A percentile compares a stretch with the other conserved stretches of the same genome.
phyloP scores from a whole-genome alignment of 2,797 vertebrate genomes.

The Gouania willdenowi region DNA sequence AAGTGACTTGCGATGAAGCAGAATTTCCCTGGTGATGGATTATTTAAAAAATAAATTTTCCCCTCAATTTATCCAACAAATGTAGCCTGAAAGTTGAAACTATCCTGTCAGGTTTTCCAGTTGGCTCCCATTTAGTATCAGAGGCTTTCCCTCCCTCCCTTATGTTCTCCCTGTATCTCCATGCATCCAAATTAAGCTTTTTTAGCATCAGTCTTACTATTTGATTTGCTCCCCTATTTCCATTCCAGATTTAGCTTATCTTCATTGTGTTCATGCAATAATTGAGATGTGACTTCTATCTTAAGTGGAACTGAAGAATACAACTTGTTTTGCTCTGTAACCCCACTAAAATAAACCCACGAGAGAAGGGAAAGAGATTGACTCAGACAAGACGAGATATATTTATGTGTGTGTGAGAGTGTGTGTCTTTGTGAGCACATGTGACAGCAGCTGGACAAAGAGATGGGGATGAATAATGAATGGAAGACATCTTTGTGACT shows the following conservation, averaged over 20 bases:
- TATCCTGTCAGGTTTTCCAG: constrained; percentile 18
- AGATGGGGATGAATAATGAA: constrained; percentile 54
- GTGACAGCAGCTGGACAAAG: constrained; percentile 41
- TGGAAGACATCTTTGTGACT: constrained; percentile 31
- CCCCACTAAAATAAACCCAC: constrained; percentile 24
- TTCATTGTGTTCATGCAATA: constrained; percentile 7
- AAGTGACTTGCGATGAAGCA: too few relatives aligned
- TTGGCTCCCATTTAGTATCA: constrained; percentile 23
- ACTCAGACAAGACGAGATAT: constrained; percentile 8
- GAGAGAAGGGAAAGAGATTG: constrained; percentile 26
- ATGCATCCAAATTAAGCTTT: background rate
- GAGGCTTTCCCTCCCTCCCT: constrained; percentile 16
- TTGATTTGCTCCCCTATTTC: too few relatives aligned
- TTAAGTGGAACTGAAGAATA: constrained; percentile 18
- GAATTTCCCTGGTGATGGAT: too few relatives aligned
- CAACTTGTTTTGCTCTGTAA: constrained; percentile 9
- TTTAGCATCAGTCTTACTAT: constrained; percentile 1
- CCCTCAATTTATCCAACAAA: background rate
- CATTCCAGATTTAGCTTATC: constrained; percentile 22
- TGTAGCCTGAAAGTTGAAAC: constrained; percentile 16
- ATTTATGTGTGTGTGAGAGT: constrained; percentile 1
- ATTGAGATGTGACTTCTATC: constrained; percentile 20
- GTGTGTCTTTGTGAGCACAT: background rate
- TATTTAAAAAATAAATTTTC: too few relatives aligned
- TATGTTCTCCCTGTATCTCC: background rate